Conservation (phyloP, 2,797 vertebrate genomes). For the Paramormyrops hopkinsi region DNA sequence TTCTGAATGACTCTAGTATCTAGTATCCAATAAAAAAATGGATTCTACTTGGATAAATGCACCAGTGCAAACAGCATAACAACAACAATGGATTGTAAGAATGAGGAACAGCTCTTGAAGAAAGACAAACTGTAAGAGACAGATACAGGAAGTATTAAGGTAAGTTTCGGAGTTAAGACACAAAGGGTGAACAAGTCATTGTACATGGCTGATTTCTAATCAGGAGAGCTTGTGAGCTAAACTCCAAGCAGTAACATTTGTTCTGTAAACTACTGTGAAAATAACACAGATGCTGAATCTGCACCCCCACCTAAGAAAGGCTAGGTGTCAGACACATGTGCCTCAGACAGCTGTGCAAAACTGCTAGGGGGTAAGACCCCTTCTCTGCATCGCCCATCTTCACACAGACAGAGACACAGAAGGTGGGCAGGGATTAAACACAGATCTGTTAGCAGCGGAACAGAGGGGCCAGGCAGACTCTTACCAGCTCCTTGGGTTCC, state of each 20-base stretch:
- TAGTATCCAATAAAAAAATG: not conserved
- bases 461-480: conserved; percentile 58
- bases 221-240: not conserved
- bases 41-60: not conserved
- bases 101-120: not conserved
- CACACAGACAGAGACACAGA: conserved; percentile 40
- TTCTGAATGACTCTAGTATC: not conserved
- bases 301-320: not conserved
- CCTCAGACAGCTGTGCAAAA: conserved; percentile 7
- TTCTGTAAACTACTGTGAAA: not conserved
- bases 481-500: conserved; percentile 99
- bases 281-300: not conserved
- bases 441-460: conserved; percentile 32
- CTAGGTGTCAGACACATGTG: not conserved
- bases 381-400: not conserved
- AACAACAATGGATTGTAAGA: not conserved
- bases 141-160: not conserved
- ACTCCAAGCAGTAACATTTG: not conserved
- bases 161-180: conserved; percentile 11
- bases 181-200: not conserved
- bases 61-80: not conserved
- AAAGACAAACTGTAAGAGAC: not conserved
- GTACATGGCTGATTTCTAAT: not conserved
- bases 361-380: not conserved
- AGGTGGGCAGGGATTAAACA: conserved; percentile 13